These are phyloP conservation scores for Ariolimax columbianus DNA, from an alignment of 2,888 invertebrate genomes.

Conservation along the genomic window DNA sequence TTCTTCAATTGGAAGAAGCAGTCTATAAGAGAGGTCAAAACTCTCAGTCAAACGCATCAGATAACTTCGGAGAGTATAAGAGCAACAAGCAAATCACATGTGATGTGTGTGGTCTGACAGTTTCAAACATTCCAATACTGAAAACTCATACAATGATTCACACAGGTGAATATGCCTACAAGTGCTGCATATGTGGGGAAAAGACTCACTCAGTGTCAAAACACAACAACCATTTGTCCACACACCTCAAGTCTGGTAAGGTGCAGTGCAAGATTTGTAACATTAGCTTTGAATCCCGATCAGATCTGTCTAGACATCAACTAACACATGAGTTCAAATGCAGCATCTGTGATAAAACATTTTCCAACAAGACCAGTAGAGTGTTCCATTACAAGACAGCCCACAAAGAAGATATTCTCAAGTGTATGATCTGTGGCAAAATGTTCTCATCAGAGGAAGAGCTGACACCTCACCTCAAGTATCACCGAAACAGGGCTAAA, in stretches of 20 bases:
- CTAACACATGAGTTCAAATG: conserved; percentile 44
- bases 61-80: not conserved
- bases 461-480: conserved; percentile 50
- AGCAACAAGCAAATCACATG: conserved; percentile 15
- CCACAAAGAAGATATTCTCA: conserved; percentile 52
- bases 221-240: conserved; percentile 26
- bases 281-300: conserved; percentile 17
- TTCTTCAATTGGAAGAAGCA: not conserved
- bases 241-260: conserved; percentile 34
- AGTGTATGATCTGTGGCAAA: conserved; percentile 52
- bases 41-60: not conserved
- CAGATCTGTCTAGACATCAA: conserved; percentile 28
- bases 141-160: conserved; percentile 44
- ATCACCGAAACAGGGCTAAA: conserved; percentile 34
- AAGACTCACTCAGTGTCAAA: conserved; percentile 30
- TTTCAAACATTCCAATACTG: conserved; percentile 29
- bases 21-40: not conserved
- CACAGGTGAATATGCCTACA: conserved; percentile 39
- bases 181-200: conserved; percentile 43
- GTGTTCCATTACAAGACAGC: conserved; percentile 53
- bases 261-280: conserved; percentile 41
- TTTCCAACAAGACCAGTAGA: conserved; percentile 53
- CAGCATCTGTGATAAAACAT: conserved; percentile 51
- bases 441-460: conserved; percentile 48
- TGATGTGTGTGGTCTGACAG: conserved; percentile 25